These are phyloP conservation scores for Aphelenchoides besseyi DNA, from an alignment of 1,140 invertebrate species.

Conservation along the genomic window DNA sequence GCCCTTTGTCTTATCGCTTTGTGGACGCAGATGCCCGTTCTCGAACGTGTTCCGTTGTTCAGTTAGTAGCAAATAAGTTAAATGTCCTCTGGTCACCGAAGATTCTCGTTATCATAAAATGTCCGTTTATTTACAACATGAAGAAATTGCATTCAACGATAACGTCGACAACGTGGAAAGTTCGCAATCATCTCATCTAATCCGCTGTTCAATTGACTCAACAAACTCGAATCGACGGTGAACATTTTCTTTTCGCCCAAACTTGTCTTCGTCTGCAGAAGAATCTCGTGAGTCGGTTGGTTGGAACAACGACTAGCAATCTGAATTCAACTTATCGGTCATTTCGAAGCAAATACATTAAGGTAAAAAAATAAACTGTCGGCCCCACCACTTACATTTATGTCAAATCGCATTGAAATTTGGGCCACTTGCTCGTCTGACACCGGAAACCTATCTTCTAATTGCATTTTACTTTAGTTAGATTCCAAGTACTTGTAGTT, in stretches of 20 bases:
- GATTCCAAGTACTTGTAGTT: too few species aligned
- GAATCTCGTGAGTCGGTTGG: neutral
- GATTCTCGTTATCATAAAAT: too few species aligned
- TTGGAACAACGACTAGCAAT: slow-evolving; percentile 13
- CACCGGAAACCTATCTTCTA: too few species aligned
- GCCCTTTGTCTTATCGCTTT: too few species aligned
- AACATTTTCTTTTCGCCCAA: slow-evolving; percentile 21
- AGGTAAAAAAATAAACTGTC: too few species aligned
- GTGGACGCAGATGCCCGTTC: too few species aligned
- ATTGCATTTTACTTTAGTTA: too few species aligned
- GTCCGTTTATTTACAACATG: slow-evolving; percentile 25
- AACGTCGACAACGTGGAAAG: slow-evolving; percentile 22
- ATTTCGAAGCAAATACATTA: slow-evolving; percentile 18
- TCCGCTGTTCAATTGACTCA: slow-evolving; percentile 13
- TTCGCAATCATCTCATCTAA: slow-evolving; percentile 10
- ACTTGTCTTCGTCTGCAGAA: slow-evolving; percentile 3
- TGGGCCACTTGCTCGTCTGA: neutral
- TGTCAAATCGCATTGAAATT: slow-evolving; percentile 3
- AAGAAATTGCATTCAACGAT: slow-evolving; percentile 15
- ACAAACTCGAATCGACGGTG: slow-evolving; percentile 14
- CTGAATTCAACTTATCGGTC: neutral
- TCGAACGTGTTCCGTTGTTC: too few species aligned
- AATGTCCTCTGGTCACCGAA: too few species aligned
- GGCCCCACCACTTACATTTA: slow-evolving; percentile 17
- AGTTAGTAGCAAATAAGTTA: too few species aligned